Evolutionary conservation across 1,140 invertebrate genomes (phyloP).

Genomic region (Mizuhopecten yessoensis): DNA sequence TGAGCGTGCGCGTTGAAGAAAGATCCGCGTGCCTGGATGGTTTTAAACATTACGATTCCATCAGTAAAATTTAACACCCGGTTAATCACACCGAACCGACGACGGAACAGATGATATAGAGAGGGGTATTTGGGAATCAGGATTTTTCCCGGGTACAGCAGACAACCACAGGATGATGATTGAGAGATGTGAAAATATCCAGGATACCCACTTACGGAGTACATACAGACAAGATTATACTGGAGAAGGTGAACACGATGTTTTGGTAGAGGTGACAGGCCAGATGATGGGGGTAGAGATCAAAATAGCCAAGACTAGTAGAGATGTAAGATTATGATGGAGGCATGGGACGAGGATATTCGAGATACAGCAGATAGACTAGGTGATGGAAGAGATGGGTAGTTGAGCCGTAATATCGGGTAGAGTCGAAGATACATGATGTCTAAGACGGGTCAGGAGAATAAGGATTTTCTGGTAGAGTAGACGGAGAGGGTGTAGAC

Average conservation of each 20-base stretch:
- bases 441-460: conserved; percentile 23
- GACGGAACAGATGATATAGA: background rate
- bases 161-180: background rate
- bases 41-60: conserved; percentile 37
- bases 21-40: conserved; percentile 45
- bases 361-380: too few relatives aligned
- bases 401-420: too few relatives aligned
- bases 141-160: background rate
- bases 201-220: too few relatives aligned
- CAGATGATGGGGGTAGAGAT: too few relatives aligned
- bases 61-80: conserved; percentile 34
- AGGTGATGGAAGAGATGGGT: too few relatives aligned
- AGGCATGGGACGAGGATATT: too few relatives aligned
- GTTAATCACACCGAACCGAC: background rate
- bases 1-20: background rate
- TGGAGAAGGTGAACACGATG: too few relatives aligned
- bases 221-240: too few relatives aligned
- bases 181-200: background rate
- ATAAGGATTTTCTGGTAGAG: conserved; percentile 4
- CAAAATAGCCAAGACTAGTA: too few relatives aligned
- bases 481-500: background rate
- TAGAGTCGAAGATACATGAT: conserved; percentile 35
- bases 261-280: too few relatives aligned
- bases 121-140: background rate
- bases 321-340: too few relatives aligned